Percentiles rank a stretch among this genome's conserved stretches.
phyloP scores from a whole-genome alignment of 2,797 vertebrate genomes.

The Semotilus atromaculatus region DNA sequence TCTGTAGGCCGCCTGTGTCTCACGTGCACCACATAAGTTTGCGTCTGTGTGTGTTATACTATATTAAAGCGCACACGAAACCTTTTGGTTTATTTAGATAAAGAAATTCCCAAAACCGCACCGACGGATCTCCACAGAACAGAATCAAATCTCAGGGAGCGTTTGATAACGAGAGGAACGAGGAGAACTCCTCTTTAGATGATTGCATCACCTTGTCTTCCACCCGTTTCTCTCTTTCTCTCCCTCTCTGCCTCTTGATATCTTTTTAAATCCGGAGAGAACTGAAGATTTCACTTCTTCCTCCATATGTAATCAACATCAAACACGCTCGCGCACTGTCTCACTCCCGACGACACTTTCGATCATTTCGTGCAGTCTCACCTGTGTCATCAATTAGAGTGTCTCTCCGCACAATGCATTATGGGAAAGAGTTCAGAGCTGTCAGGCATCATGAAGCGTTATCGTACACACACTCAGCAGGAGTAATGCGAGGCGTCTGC shows the following conservation, averaged over 20 bases:
- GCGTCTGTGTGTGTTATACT: conserved; percentile 18
- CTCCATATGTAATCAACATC: conserved; percentile 44
- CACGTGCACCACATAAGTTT: conserved; percentile 50
- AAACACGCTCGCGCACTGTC: conserved; percentile 4
- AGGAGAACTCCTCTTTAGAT: conserved; percentile 51
- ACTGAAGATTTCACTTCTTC: conserved; percentile 51
- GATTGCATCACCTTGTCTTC: conserved; percentile 62
- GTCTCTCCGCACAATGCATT: conserved; percentile 51
- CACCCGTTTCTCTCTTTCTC: conserved; percentile 38
- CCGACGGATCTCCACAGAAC: conserved; percentile 36
- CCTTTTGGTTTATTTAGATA: conserved; percentile 50
- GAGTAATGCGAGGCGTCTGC: conserved; percentile 46
- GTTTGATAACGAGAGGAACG: conserved; percentile 50
- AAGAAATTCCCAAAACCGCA: conserved; percentile 26
- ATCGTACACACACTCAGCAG: conserved; percentile 28
- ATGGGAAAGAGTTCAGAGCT: conserved; percentile 53
- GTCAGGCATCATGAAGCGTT: conserved; percentile 55
- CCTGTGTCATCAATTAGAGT: conserved; percentile 58
- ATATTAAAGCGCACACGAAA: conserved; percentile 24
- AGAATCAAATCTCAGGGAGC: conserved; percentile 36
- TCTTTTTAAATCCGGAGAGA: conserved; percentile 45
- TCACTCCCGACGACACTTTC: conserved; percentile 34
- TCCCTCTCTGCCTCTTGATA: conserved; percentile 34
- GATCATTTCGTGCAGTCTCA: conserved; percentile 36
- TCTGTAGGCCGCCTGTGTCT: conserved; percentile 26